Percentiles rank a stretch among this genome's conserved stretches.
Conservation (phyloP, 2,113 vertebrate genomes). For the Spilogale gracilis region DNA sequence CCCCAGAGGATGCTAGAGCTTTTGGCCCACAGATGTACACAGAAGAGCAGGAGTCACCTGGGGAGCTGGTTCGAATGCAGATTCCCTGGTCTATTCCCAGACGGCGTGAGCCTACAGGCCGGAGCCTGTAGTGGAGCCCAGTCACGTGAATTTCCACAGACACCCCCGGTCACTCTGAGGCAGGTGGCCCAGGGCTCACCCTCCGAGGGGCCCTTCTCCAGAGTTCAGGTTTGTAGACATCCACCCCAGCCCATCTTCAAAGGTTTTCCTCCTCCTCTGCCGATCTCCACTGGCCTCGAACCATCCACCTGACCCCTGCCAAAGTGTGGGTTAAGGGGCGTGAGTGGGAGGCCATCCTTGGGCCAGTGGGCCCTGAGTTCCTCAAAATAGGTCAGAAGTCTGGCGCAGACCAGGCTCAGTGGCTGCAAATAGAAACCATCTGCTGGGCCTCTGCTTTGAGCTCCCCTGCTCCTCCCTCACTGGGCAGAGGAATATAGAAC, state of each 20-base stretch:
- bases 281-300: not conserved
- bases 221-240: not conserved
- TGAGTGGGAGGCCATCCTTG: not conserved
- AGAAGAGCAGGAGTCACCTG: too few relatives aligned
- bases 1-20: not conserved
- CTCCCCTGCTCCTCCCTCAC: not conserved
- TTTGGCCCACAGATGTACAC: not conserved
- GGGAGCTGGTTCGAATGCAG: not conserved
- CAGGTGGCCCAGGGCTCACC: not conserved
- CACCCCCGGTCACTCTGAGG: not conserved
- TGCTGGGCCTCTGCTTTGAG: conserved; percentile 1
- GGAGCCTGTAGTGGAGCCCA: not conserved
- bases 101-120: not conserved
- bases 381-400: conserved; percentile 77
- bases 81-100: not conserved
- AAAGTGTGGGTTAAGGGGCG: not conserved
- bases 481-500: not conserved
- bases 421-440: conserved; percentile 77
- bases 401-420: conserved; percentile 47
- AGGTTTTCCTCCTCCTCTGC: not conserved
- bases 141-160: not conserved
- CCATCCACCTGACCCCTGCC: not conserved
- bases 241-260: not conserved
- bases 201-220: not conserved
- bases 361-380: not conserved